Conservation (phyloP, 2,888 invertebrate genomes). For the Abrostola tripartita region DNA sequence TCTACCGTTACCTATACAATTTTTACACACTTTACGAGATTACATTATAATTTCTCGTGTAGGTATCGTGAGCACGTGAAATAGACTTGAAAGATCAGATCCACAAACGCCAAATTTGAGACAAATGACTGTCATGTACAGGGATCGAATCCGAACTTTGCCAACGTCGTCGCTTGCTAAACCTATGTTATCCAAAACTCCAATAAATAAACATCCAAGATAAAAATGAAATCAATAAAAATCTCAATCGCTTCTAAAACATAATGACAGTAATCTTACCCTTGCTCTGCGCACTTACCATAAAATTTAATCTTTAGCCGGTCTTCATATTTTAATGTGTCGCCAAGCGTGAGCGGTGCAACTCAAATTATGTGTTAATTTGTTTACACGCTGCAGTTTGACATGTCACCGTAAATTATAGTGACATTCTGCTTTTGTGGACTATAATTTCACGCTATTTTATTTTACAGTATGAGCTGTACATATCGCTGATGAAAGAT, state of each 20-base stretch:
- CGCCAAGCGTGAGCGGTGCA: conserved; percentile 37
- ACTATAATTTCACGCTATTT: conserved; percentile 45
- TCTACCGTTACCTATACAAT: too few relatives aligned
- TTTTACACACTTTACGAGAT: too few relatives aligned
- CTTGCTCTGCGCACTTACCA: not conserved
- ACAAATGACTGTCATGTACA: too few relatives aligned
- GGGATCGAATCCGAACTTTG: too few relatives aligned
- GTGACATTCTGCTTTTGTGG: conserved; percentile 44
- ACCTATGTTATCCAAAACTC: too few relatives aligned
- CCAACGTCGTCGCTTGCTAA: too few relatives aligned
- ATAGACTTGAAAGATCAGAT: too few relatives aligned
- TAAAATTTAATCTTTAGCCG: conserved; percentile 11
- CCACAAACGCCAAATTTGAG: too few relatives aligned
- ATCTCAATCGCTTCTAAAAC: not conserved
- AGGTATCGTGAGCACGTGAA: too few relatives aligned
- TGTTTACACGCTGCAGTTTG: conserved; percentile 49
- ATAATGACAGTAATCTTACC: not conserved
- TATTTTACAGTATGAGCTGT: conserved; percentile 24
- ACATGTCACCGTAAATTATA: conserved; percentile 45
- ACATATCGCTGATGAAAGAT: conserved; percentile 5
- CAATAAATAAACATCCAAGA: not conserved
- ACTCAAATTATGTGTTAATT: conserved; percentile 54
- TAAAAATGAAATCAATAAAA: not conserved
- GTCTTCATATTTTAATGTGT: conserved; percentile 44
- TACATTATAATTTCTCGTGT: too few relatives aligned